Conservation (phyloP, 1,140 invertebrate species). For the Alviniconcha marisindica region DNA sequence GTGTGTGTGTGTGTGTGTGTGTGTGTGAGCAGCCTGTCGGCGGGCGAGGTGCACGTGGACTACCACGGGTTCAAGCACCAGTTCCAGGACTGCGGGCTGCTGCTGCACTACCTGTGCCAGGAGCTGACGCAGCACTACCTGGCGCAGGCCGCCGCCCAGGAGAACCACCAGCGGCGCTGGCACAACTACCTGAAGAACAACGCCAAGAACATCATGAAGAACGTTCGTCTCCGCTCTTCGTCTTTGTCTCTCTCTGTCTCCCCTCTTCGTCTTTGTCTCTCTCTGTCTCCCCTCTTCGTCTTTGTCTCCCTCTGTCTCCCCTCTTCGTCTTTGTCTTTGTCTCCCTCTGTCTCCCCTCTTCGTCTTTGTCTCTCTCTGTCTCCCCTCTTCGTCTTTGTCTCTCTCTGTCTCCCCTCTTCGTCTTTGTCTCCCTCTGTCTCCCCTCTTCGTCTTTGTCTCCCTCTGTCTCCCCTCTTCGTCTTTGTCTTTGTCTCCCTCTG, state of each 20-base stretch:
- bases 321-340: no score
- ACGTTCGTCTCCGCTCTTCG: no score
- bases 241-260: not conserved
- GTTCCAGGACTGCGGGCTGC: slow-evolving; percentile 70
- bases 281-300: no score
- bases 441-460: no score
- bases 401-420: no score
- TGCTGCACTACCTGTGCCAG: slow-evolving; percentile 79
- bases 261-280: not conserved
- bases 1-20: not conserved
- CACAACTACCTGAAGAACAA: slow-evolving; percentile 66
- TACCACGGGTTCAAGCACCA: slow-evolving; percentile 78
- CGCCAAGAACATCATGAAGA: slow-evolving; percentile 53
- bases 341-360: no score
- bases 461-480: no score
- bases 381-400: no score
- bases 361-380: no score
- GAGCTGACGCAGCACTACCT: slow-evolving; percentile 77
- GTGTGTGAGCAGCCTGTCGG: slow-evolving; percentile 63
- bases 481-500: no score
- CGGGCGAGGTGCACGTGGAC: slow-evolving; percentile 77
- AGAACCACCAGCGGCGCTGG: slow-evolving; percentile 71
- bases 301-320: no score
- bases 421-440: no score
- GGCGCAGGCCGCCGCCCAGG: slow-evolving; percentile 67